These are phyloP conservation scores for Pyrgus malvae DNA, from an alignment of 2,888 invertebrate genomes.

Conservation along the genomic window DNA sequence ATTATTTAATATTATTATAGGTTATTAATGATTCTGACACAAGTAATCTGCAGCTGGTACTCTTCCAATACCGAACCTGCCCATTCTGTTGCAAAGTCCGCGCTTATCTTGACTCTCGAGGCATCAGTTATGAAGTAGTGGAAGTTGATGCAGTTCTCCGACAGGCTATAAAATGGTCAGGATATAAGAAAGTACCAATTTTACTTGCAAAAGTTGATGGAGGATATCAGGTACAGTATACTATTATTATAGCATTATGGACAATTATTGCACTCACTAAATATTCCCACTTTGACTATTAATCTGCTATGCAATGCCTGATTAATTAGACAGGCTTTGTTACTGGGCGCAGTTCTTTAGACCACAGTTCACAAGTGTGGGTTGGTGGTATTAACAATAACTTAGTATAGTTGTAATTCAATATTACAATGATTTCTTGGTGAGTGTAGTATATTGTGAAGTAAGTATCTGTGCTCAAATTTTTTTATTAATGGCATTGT, in stretches of 20 bases:
- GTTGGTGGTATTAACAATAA: no score
- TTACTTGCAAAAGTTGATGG: constrained; percentile 87
- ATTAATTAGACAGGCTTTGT: no score
- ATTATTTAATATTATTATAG: constrained; percentile 78
- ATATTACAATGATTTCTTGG: no score
- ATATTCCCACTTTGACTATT: no score
- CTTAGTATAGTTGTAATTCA: no score
- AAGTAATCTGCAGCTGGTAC: constrained; percentile 87
- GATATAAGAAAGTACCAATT: constrained; percentile 97
- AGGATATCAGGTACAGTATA: constrained; percentile 84
- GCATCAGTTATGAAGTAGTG: constrained; percentile 96
- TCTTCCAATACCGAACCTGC: constrained; percentile 98
- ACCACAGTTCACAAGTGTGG: no score
- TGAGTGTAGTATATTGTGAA: no score
- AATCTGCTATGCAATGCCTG: no score
- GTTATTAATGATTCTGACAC: constrained; percentile 84
- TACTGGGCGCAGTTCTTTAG: no score
- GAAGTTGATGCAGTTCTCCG: constrained; percentile 98
- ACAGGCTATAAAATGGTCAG: constrained; percentile 95
- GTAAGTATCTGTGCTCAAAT: no score
- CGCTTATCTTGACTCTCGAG: constrained; percentile 94
- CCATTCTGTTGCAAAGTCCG: constrained; percentile 98
- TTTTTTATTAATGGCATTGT: no score
- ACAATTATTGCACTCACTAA: no score
- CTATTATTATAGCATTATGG: neutral